Base-by-base conservation (phyloP, 2,888 invertebrate species). In the Trimorus sp. region DNA sequence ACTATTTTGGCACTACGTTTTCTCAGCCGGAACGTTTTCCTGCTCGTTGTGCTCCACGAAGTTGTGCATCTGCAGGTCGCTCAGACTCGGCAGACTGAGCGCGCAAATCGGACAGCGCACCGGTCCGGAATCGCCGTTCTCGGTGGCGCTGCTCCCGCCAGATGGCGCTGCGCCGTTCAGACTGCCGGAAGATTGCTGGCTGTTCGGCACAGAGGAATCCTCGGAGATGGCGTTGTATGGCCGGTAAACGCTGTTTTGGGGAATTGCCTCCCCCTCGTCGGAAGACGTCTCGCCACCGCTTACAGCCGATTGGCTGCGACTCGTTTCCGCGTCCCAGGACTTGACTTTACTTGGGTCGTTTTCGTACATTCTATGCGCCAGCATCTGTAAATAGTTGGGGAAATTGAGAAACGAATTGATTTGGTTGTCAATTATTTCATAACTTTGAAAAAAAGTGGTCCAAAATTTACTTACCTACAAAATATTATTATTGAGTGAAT, bases 281-380 rank as follows among this genome's bases (percentile, higher is more conserved):
- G 94, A 94, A 0, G 94, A 93, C 37, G 92, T 93, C 70, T 94
- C 94, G 81, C 93, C 92, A 66, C 93, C 92, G 53, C 90, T 92
- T 75, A 84, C 89, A 9, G 91, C 87, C 62, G 92, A 84, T 40
- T 90, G 90, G 66, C 86, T 90, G 7, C 89, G 87, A 89, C 90
- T 85, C 76, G 88, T 81, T 85, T 91, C 92, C 1, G 93, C 92
- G 84, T 94, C 94, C 90, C 94, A 93, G 79, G 94, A 94, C 81
- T 95, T 95, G 89, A 96, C 92, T 92, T 96, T 96, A 36, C 94
- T 94, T 7, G 96, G 96, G 92, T 97, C 96, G 89, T 96, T 96
- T 87, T 96, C 95, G 89, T 96, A 95, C 84, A 97, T 93, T 89
- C 96, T 96, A 88, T 95, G 95, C 45, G 97, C 97, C 85, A 97